Percentiles rank a stretch among this genome's conserved stretches.
Evolutionary conservation across 2,888 invertebrate species (phyloP).

Genomic region (Yponomeuta sedellus): DNA sequence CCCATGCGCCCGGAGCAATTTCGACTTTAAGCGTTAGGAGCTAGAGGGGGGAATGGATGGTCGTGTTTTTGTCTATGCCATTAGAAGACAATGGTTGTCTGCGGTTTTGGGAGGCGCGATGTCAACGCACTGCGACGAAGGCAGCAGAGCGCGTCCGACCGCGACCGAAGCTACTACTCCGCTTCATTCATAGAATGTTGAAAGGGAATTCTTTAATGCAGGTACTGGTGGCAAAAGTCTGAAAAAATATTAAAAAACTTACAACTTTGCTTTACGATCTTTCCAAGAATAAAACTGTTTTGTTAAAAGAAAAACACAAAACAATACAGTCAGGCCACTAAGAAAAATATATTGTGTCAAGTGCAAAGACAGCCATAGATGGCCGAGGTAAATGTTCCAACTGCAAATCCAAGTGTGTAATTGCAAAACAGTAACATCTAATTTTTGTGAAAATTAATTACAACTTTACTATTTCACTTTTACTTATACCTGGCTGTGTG

Average conservation of each 20-base stretch:
- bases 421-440: no score
- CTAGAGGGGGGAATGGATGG: not conserved
- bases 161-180: constrained; percentile 4
- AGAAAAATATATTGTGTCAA: no score
- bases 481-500: no score
- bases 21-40: not conserved
- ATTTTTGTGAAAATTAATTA: no score
- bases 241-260: no score
- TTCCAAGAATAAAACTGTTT: not conserved
- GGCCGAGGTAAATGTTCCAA: no score
- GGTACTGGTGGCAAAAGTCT: not conserved
- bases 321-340: no score
- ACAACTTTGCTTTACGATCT: not conserved
- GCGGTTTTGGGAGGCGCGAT: constrained; percentile 58
- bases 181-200: constrained; percentile 15
- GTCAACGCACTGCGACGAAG: constrained; percentile 55
- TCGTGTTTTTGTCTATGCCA: constrained; percentile 25
- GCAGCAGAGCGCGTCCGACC: constrained; percentile 49
- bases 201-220: not conserved
- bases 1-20: not conserved
- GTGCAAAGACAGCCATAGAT: no score
- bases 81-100: constrained; percentile 48
- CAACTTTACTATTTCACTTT: no score
- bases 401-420: no score
- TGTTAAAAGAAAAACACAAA: no score